phyloP scores from a whole-genome alignment of 2,797 vertebrate genomes.

The Myiotriccus ornatus region DNA sequence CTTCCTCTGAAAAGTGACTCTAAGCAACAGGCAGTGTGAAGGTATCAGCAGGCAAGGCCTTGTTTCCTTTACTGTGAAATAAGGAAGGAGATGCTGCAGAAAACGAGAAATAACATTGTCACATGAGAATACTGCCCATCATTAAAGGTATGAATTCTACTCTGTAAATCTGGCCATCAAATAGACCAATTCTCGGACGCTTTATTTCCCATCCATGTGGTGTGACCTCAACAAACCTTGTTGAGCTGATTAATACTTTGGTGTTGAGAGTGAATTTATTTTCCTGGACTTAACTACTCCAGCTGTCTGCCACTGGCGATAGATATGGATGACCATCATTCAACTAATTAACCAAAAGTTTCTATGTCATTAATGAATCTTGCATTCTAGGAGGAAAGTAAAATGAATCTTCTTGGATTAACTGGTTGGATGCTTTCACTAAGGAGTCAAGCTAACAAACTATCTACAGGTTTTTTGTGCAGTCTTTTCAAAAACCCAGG shows the following conservation, averaged over 20 bases:
- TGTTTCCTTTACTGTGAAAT: background rate
- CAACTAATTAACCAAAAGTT: constrained; percentile 75
- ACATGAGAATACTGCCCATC: background rate
- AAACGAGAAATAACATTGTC: background rate
- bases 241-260: constrained; percentile 70
- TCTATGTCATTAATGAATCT: constrained; percentile 67
- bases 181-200: background rate
- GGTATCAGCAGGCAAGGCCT: background rate
- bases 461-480: background rate
- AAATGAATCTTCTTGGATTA: constrained; percentile 56
- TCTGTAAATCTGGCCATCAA: background rate
- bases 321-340: constrained; percentile 75
- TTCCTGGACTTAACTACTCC: constrained; percentile 73
- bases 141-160: background rate
- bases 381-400: constrained; percentile 28
- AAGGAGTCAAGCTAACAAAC: background rate
- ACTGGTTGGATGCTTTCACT: background rate
- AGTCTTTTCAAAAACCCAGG: background rate
- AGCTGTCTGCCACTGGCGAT: constrained; percentile 67
- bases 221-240: constrained; percentile 7
- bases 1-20: background rate
- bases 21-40: background rate
- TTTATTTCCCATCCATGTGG: background rate
- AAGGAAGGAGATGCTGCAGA: background rate
- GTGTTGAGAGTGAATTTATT: constrained; percentile 75